A percentile compares a stretch with the other conserved stretches of the same genome.
These are phyloP conservation scores for Sebastes hubbsi DNA, from an alignment of 2,797 vertebrate species.

Conservation along the genomic window DNA sequence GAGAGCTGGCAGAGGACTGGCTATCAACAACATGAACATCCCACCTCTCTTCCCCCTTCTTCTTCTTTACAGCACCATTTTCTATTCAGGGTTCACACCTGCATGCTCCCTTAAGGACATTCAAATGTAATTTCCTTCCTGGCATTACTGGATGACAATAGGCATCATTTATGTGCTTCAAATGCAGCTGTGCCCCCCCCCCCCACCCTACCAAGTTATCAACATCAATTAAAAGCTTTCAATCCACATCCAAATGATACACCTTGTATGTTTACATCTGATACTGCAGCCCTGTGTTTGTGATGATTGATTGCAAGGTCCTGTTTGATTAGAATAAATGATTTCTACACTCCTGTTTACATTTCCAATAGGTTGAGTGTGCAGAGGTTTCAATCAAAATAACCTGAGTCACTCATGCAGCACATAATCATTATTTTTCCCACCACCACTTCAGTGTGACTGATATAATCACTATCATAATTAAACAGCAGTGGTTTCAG, in stretches of 20 bases:
- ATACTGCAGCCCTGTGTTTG: not conserved
- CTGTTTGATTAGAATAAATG: conserved; percentile 25
- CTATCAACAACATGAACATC: conserved; percentile 56
- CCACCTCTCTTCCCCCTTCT: conserved; percentile 17
- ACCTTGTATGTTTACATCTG: not conserved
- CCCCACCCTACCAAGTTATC: not conserved
- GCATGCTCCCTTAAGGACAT: conserved; percentile 62
- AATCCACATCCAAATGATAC: not conserved
- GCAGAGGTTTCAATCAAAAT: conserved; percentile 21
- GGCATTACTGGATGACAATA: conserved; percentile 55
- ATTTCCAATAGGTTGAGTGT: conserved; percentile 31
- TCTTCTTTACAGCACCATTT: conserved; percentile 26
- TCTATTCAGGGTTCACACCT: conserved; percentile 70
- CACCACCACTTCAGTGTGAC: conserved; percentile 5
- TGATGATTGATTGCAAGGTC: conserved; percentile 6
- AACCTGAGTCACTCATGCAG: conserved; percentile 27
- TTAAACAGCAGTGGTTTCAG: conserved; percentile 18
- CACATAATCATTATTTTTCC: conserved; percentile 27
- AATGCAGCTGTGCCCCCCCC: conserved; percentile 14
- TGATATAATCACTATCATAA: conserved; percentile 29
- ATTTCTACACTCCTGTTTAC: conserved; percentile 19
- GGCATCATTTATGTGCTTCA: conserved; percentile 38
- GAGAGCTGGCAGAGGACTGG: conserved; percentile 46
- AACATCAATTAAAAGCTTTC: conserved; percentile 4
- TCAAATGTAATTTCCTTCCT: conserved; percentile 63